phyloP scores from a whole-genome alignment of 2,113 vertebrate species.

The Macheiramphus alcinus region DNA sequence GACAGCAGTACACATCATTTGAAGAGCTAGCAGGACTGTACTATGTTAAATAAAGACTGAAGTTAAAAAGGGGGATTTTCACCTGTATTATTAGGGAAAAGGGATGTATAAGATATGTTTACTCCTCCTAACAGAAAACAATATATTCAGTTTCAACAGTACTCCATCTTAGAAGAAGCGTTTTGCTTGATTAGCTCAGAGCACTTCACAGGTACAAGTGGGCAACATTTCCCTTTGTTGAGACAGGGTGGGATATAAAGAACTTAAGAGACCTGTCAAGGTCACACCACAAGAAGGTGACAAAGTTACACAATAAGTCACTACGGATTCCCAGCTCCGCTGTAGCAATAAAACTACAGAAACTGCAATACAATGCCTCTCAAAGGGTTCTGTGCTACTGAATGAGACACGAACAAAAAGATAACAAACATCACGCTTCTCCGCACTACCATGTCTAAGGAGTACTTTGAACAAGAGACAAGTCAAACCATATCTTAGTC shows the following conservation, averaged over 20 bases:
- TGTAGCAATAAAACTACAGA: background rate
- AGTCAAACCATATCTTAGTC: background rate
- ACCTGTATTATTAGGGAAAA: background rate
- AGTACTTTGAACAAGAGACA: background rate
- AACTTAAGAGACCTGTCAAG: slow-evolving; percentile 1
- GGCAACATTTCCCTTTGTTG: background rate
- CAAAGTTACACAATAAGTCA: background rate
- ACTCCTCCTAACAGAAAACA: background rate
- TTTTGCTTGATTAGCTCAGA: background rate
- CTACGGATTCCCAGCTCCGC: background rate
- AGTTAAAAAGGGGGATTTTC: background rate
- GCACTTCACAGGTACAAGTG: background rate
- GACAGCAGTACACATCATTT: background rate
- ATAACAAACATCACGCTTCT: background rate
- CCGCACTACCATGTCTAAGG: background rate
- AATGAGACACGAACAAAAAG: background rate
- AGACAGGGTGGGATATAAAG: background rate
- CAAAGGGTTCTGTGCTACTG: background rate
- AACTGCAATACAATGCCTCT: background rate
- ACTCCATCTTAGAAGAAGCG: background rate
- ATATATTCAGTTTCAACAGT: background rate
- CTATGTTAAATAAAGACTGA: background rate
- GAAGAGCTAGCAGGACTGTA: background rate
- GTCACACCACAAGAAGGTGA: background rate
- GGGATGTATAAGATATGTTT: fast-evolving